These are phyloP conservation scores for Entelurus aequoreus DNA, from an alignment of 2,113 vertebrate genomes.

Conservation along the genomic window DNA sequence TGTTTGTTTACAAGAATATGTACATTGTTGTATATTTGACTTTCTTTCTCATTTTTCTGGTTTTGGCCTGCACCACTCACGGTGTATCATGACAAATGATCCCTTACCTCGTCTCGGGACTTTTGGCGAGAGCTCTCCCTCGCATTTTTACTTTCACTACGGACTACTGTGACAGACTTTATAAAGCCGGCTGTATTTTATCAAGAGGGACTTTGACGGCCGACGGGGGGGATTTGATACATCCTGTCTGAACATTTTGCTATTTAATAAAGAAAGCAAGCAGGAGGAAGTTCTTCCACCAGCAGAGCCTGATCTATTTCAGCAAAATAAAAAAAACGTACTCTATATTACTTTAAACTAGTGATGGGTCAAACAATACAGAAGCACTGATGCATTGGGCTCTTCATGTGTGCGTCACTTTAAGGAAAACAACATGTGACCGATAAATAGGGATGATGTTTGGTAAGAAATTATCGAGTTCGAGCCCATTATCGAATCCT, in stretches of 20 bases:
- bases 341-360: no score
- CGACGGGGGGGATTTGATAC: conserved; percentile 79
- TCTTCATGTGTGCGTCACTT: no score
- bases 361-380: no score
- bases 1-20: conserved; percentile 91
- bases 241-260: conserved; percentile 78
- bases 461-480: no score
- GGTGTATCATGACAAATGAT: conserved; percentile 59
- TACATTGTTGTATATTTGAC: conserved; percentile 89
- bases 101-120: conserved; percentile 71
- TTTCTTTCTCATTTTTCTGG: conserved; percentile 58
- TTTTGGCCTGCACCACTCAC: conserved; percentile 77
- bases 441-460: no score
- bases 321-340: not conserved
- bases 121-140: conserved; percentile 79
- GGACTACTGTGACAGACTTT: conserved; percentile 95
- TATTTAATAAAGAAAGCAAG: conserved; percentile 93
- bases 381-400: no score
- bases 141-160: conserved; percentile 81
- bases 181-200: conserved; percentile 97
- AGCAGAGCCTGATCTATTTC: not conserved
- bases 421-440: no score
- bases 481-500: no score
- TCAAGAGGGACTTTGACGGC: conserved; percentile 85
- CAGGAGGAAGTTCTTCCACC: conserved; percentile 30